Conservation (phyloP, 2,888 invertebrate genomes). For the Eulithis prunata region DNA sequence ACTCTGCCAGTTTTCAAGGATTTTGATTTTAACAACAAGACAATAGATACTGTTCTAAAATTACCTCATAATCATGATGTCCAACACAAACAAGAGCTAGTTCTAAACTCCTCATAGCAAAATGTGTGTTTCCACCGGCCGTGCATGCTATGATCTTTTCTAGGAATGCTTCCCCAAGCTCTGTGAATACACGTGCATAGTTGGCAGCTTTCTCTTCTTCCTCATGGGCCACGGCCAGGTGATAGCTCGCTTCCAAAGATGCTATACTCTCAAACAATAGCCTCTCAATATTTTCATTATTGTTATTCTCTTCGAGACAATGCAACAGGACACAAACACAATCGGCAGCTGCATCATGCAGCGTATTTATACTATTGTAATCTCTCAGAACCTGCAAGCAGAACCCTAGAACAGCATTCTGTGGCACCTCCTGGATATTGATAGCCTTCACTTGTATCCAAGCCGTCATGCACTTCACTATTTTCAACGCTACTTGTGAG, state of each 20-base stretch:
- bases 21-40: too few species aligned
- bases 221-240: slow-evolving; percentile 95
- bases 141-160: slow-evolving; percentile 90
- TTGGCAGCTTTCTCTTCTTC: slow-evolving; percentile 97
- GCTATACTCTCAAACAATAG: slow-evolving; percentile 93
- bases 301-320: slow-evolving; percentile 90
- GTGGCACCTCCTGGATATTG: slow-evolving; percentile 88
- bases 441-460: slow-evolving; percentile 95
- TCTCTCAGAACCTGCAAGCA: slow-evolving; percentile 88
- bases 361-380: slow-evolving; percentile 83
- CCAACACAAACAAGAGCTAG: slow-evolving; percentile 96
- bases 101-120: slow-evolving; percentile 93
- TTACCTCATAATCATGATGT: slow-evolving; percentile 97
- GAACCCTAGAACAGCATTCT: slow-evolving; percentile 89
- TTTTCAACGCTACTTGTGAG: slow-evolving; percentile 88
- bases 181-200: slow-evolving; percentile 97
- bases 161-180: slow-evolving; percentile 95
- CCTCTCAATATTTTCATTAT: slow-evolving; percentile 89
- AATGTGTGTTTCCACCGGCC: slow-evolving; percentile 86
- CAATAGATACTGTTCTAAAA: slow-evolving; percentile 2
- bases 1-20: too few species aligned
- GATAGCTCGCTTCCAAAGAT: slow-evolving; percentile 93
- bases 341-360: slow-evolving; percentile 96
- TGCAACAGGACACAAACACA: slow-evolving; percentile 94
- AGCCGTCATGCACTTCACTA: slow-evolving; percentile 94